Evolutionary conservation across 2,888 invertebrate genomes (phyloP).

Genomic region (Ochlodes sylvanus): DNA sequence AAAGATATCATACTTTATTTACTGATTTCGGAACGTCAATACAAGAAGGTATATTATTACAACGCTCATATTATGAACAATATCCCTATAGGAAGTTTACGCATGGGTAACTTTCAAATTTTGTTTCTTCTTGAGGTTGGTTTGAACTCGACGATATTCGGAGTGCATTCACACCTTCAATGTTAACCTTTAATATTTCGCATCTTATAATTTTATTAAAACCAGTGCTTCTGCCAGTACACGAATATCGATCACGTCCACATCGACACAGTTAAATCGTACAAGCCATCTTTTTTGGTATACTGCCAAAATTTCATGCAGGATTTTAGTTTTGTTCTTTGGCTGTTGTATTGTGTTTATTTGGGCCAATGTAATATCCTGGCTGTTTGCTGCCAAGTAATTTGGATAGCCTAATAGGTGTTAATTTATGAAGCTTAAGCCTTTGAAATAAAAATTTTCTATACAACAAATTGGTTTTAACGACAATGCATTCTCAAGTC

Average conservation of each 20-base stretch:
- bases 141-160: not conserved
- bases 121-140: too few relatives aligned
- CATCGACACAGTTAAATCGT: not conserved
- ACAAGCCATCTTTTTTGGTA: conserved; percentile 6
- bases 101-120: too few relatives aligned
- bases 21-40: too few relatives aligned
- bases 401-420: conserved; percentile 6
- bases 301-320: conserved; percentile 7
- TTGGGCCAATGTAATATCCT: conserved; percentile 2
- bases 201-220: not conserved
- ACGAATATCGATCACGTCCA: not conserved
- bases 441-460: not conserved
- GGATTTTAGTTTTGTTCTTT: conserved; percentile 2
- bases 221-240: not conserved
- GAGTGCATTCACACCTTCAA: not conserved
- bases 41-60: too few relatives aligned
- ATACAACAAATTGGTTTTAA: too few relatives aligned
- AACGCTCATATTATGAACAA: too few relatives aligned
- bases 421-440: not conserved
- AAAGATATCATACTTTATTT: too few relatives aligned
- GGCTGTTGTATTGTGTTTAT: not conserved
- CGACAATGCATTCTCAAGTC: too few relatives aligned
- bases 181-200: not conserved
- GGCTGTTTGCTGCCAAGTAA: conserved; percentile 1
- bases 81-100: too few relatives aligned